phyloP scores from a whole-genome alignment of 2,888 invertebrate species.

The Drosophila acutilabella region DNA sequence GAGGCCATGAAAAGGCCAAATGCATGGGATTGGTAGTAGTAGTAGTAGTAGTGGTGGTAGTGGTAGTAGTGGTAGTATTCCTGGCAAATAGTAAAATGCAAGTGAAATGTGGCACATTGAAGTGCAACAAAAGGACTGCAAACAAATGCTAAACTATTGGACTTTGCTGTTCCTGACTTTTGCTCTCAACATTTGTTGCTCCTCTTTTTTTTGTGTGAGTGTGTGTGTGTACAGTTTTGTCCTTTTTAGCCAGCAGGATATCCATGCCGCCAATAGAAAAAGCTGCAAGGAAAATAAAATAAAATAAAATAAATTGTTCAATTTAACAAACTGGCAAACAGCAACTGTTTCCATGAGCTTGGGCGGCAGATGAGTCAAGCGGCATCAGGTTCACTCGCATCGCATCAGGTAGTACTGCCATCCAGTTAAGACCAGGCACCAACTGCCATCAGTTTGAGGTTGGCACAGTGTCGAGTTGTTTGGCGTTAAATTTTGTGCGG shows the following conservation, averaged over 20 bases:
- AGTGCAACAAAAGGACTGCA: slow-evolving; percentile 69
- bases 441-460: slow-evolving; percentile 1
- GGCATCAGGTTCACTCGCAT: background rate
- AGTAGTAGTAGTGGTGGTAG: slow-evolving; percentile 27
- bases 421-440: background rate
- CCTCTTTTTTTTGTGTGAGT: background rate
- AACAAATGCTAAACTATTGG: slow-evolving; percentile 71
- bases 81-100: slow-evolving; percentile 71
- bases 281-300: slow-evolving; percentile 46
- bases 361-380: slow-evolving; percentile 9
- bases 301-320: slow-evolving; percentile 74
- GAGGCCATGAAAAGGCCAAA: slow-evolving; percentile 35
- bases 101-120: slow-evolving; percentile 77
- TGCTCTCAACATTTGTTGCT: background rate
- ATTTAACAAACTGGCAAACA: slow-evolving; percentile 70
- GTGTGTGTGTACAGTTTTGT: slow-evolving; percentile 21
- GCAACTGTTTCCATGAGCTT: slow-evolving; percentile 15
- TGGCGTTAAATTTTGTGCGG: slow-evolving; percentile 37
- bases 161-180: slow-evolving; percentile 38
- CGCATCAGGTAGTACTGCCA: background rate
- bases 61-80: slow-evolving; percentile 29
- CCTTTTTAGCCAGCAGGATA: slow-evolving; percentile 57
- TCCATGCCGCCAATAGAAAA: slow-evolving; percentile 42
- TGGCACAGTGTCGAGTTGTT: slow-evolving; percentile 13
- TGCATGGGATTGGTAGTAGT: slow-evolving; percentile 11